phyloP scores from a whole-genome alignment of 2,113 vertebrate species.

The Cololabis saira region DNA sequence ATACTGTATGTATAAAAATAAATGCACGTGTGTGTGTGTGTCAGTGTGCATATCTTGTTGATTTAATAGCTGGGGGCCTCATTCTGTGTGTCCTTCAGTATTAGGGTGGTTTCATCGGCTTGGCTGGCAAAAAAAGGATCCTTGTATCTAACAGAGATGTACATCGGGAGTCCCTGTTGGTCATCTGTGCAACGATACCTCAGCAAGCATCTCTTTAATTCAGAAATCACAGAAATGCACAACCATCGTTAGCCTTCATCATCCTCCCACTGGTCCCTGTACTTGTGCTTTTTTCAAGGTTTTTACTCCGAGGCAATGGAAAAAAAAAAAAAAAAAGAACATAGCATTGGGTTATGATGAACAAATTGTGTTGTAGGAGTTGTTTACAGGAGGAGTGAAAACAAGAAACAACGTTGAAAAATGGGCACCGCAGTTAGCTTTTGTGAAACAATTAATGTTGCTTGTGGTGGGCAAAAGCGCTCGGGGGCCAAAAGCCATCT shows the following conservation, averaged over 20 bases:
- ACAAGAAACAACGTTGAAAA: slow-evolving; percentile 63
- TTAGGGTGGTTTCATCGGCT: slow-evolving; percentile 21
- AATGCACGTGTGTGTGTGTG: not conserved
- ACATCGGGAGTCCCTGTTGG: slow-evolving; percentile 43
- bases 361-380: slow-evolving; percentile 52
- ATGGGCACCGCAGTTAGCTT: slow-evolving; percentile 57
- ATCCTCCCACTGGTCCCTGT: slow-evolving; percentile 42
- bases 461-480: slow-evolving; percentile 61
- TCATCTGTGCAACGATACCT: slow-evolving; percentile 50
- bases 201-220: slow-evolving; percentile 52
- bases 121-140: slow-evolving; percentile 13
- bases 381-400: slow-evolving; percentile 69
- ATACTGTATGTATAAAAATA: not conserved
- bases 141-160: slow-evolving; percentile 37
- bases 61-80: slow-evolving; percentile 9
- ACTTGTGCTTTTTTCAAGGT: slow-evolving; percentile 37
- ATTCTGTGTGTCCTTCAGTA: slow-evolving; percentile 6
- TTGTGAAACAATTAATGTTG: slow-evolving; percentile 69
- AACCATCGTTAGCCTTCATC: slow-evolving; percentile 42
- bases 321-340: slow-evolving; percentile 4
- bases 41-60: not conserved
- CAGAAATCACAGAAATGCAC: slow-evolving; percentile 50
- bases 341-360: slow-evolving; percentile 49
- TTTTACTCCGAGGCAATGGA: slow-evolving; percentile 45
- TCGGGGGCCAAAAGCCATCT: slow-evolving; percentile 69